Base-by-base conservation (phyloP, 2,888 invertebrate species). In the Chirona hameri region DNA sequence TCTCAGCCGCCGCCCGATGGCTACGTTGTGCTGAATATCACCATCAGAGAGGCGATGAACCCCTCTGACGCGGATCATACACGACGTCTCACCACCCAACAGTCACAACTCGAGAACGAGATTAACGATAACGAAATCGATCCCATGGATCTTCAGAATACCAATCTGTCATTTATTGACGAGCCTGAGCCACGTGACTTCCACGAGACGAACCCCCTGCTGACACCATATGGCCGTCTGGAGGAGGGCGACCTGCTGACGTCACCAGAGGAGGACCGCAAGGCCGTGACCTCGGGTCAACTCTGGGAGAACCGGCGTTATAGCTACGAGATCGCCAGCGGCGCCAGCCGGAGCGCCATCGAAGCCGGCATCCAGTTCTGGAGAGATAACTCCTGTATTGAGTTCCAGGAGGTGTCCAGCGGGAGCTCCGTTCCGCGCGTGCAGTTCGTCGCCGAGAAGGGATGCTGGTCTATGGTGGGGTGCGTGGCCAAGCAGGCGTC, bases 381-480 rank as follows among this genome's bases (percentile, higher is more conserved):
- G 79, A 9, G 48, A 1, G 79, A 79, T 0, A 9, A 79, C 48
- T 24, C n/a, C 15, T 79, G 79, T 4, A 27, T 79, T 12, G 27
- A 46, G n/a, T 79, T 79, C 52, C 24, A 9, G 52, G 79, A 79
- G 27, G 79, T 79, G 79, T 72, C 39, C 14, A 9, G 1, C 5
- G 31, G 10, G 39, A 72, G 72, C 21, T 21, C 31, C 21, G 4
- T 21, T 18, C 72, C 31, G 1, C 72, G 39, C 0, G 72, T 72
- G 21, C 18, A 39, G 31, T 72, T 72, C 21, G 72, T 72, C 18
- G 18, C 4, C 15, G 31, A 72, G 72, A 4, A 3, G 5, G 79
- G 79, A 48, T 79, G 79, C 79, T 79, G 79, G 79, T 79, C 79
- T 7, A 27, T 24, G 46, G 48, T 79, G n/a, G 79, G 79, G 48